phyloP scores from a whole-genome alignment of 2,888 invertebrate genomes.

The Phoronis australis region DNA sequence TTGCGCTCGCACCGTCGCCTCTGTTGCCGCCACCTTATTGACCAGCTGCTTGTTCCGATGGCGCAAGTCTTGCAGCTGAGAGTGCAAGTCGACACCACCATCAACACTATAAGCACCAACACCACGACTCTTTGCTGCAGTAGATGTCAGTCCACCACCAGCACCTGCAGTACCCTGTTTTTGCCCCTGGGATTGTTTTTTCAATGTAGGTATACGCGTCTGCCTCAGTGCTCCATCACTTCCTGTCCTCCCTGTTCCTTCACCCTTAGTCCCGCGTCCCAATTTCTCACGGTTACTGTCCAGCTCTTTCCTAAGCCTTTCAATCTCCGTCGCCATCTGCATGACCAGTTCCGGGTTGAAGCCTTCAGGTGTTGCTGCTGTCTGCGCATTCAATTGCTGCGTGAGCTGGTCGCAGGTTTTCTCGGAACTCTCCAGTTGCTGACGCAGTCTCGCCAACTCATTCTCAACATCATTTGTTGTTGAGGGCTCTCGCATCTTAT shows the following conservation, averaged over 20 bases:
- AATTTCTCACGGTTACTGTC: neutral
- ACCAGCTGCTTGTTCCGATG: conserved; percentile 20
- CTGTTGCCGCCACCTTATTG: conserved; percentile 34
- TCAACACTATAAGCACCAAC: conserved; percentile 1
- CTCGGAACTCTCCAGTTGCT: too few species aligned
- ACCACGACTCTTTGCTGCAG: conserved; percentile 10
- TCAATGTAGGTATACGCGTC: conserved; percentile 5
- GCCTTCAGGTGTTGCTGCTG: conserved; percentile 7
- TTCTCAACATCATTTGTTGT: too few species aligned
- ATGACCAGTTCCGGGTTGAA: conserved; percentile 22
- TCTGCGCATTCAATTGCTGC: conserved; percentile 11
- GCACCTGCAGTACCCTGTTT: neutral
- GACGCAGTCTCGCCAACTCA: too few species aligned
- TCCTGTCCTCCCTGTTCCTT: neutral
- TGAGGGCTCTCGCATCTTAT: too few species aligned
- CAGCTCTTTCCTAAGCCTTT: conserved; percentile 19
- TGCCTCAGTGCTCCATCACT: neutral
- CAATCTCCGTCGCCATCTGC: conserved; percentile 25
- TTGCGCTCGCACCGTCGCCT: conserved; percentile 38
- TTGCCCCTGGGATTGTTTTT: neutral
- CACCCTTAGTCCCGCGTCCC: neutral
- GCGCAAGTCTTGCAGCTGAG: conserved; percentile 15
- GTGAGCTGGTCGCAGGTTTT: too few species aligned
- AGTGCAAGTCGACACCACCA: conserved; percentile 5
- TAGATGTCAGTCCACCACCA: neutral